These are phyloP conservation scores for Sarotherodon lohbergeri DNA, from an alignment of 2,113 vertebrate species.

Conservation along the genomic window DNA sequence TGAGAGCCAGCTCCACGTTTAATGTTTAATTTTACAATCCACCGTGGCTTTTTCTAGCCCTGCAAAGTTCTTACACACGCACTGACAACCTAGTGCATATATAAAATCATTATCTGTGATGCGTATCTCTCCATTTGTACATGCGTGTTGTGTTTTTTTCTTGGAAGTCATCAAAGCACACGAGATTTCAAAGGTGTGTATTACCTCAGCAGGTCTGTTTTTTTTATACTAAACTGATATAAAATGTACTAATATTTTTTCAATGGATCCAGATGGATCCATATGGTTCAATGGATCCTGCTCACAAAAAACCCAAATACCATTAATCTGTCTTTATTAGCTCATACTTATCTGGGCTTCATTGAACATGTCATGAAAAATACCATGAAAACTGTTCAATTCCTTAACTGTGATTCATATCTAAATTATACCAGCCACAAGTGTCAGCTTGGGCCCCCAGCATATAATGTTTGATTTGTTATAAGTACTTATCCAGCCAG, in stretches of 20 bases:
- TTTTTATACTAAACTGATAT: background rate
- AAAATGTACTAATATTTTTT: background rate
- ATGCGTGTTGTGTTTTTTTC: background rate
- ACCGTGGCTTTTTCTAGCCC: background rate
- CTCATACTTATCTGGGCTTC: background rate
- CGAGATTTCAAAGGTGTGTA: background rate
- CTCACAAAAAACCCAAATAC: background rate
- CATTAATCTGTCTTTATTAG: background rate
- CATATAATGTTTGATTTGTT: constrained; percentile 4
- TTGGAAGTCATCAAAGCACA: background rate
- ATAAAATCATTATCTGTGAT: background rate
- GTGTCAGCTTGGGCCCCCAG: background rate
- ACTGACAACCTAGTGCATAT: background rate
- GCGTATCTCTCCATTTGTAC: background rate
- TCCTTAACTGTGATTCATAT: background rate
- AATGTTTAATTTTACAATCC: constrained; percentile 19
- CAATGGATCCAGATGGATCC: background rate
- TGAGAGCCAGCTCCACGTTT: constrained; percentile 15
- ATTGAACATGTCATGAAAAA: background rate
- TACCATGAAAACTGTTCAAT: background rate
- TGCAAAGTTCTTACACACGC: background rate
- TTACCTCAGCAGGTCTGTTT: background rate
- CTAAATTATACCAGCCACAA: background rate
- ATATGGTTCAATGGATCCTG: background rate
- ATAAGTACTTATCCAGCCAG: background rate